These are phyloP conservation scores for Melipona bicolor DNA, from an alignment of 2,888 invertebrate species.

Conservation along the genomic window DNA sequence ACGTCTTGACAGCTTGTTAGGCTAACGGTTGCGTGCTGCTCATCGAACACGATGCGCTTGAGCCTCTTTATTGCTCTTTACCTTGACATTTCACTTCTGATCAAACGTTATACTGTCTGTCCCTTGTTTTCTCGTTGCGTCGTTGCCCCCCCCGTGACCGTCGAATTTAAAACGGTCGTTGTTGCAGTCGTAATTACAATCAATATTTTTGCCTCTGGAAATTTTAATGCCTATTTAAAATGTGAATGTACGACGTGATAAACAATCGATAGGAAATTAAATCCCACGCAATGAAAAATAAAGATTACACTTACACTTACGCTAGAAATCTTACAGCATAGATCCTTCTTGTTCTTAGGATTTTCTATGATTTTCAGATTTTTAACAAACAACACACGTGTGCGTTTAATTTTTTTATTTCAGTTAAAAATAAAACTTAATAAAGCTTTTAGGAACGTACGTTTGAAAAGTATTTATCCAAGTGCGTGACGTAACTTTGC, in stretches of 20 bases:
- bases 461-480: neutral
- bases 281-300: neutral
- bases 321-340: too few relatives aligned
- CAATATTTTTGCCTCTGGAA: neutral
- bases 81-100: constrained; percentile 67
- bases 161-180: too few relatives aligned
- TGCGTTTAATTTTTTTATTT: neutral
- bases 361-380: too few relatives aligned
- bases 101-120: constrained; percentile 55
- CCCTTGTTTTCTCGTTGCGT: constrained; percentile 16
- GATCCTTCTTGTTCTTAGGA: too few relatives aligned
- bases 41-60: constrained; percentile 68
- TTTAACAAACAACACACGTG: neutral
- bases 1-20: constrained; percentile 84
- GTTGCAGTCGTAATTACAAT: neutral
- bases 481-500: too few relatives aligned
- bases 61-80: constrained; percentile 76
- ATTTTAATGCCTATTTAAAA: neutral
- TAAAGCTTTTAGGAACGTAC: too few relatives aligned
- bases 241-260: neutral
- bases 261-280: neutral
- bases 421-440: neutral
- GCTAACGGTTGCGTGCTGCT: constrained; percentile 74
- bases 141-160: neutral
- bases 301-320: neutral